Conservation (phyloP, 2,797 vertebrate species). For the Perodicticus potto region DNA sequence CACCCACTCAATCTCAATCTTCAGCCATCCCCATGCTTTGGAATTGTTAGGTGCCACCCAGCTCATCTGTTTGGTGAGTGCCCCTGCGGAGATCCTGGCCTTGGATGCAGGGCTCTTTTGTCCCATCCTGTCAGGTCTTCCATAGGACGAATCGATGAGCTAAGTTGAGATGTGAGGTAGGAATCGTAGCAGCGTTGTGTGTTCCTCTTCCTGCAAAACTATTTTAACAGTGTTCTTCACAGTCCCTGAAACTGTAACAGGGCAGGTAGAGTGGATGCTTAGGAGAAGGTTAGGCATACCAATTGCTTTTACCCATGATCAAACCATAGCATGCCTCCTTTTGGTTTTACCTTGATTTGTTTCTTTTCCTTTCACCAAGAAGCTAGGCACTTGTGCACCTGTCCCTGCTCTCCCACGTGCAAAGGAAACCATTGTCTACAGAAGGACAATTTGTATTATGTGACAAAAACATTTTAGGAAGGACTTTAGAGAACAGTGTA, state of each 20-base stretch:
- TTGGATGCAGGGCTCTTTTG: background rate
- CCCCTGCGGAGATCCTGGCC: background rate
- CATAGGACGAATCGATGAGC: background rate
- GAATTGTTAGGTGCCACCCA: background rate
- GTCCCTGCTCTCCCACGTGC: no score
- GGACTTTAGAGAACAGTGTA: background rate
- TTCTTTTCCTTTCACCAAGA: background rate
- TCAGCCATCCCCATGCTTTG: background rate
- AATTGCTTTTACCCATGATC: background rate
- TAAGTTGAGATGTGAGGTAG: background rate
- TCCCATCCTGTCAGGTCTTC: background rate
- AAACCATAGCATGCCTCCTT: background rate
- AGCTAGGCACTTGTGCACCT: background rate
- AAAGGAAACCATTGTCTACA: background rate
- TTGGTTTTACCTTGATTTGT: background rate
- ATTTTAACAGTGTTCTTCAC: background rate
- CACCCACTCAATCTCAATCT: background rate
- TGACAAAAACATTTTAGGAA: conserved; percentile 5
- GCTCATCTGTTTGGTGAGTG: background rate
- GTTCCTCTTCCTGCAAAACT: background rate
- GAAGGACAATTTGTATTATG: background rate
- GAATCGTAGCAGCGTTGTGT: background rate
- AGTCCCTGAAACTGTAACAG: background rate
- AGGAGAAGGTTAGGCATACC: background rate
- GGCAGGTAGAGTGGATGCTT: background rate